phyloP scores from a whole-genome alignment of 2,888 invertebrate genomes.

The Merodon equestris region DNA sequence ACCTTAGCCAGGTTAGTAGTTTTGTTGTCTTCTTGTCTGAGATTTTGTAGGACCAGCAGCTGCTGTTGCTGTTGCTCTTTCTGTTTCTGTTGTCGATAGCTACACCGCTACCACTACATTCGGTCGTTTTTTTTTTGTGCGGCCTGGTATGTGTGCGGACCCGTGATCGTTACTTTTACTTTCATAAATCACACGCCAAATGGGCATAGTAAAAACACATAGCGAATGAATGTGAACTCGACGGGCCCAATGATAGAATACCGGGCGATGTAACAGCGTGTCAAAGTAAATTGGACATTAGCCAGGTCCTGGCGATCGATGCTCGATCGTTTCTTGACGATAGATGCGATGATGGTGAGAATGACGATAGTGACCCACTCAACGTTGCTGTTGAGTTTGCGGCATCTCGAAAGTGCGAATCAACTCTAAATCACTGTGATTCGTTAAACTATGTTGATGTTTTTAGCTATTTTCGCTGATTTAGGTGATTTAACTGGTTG shows the following conservation, averaged over 20 bases:
- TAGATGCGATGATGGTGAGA: slow-evolving; percentile 17
- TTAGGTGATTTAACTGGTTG: slow-evolving; percentile 48
- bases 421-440: slow-evolving; percentile 68
- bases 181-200: slow-evolving; percentile 70
- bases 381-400: too few relatives aligned
- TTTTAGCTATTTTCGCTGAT: too few relatives aligned
- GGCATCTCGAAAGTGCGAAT: slow-evolving; percentile 70
- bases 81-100: too few relatives aligned
- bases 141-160: slow-evolving; percentile 18
- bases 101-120: slow-evolving; percentile 16
- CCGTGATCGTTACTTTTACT: slow-evolving; percentile 67
- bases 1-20: slow-evolving; percentile 67
- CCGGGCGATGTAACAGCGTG: slow-evolving; percentile 58
- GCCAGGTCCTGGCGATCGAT: slow-evolving; percentile 37
- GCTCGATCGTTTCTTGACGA: too few relatives aligned
- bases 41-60: slow-evolving; percentile 67
- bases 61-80: slow-evolving; percentile 42
- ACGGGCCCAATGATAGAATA: slow-evolving; percentile 39
- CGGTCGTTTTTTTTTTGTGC: slow-evolving; percentile 7
- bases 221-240: slow-evolving; percentile 24
- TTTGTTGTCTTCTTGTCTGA: slow-evolving; percentile 67
- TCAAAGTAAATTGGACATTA: slow-evolving; percentile 67
- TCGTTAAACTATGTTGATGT: too few relatives aligned
- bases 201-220: slow-evolving; percentile 40
- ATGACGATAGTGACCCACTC: slow-evolving; percentile 58